These are phyloP conservation scores for Maniola jurtina DNA, from an alignment of 1,140 invertebrate species.

Conservation along the genomic window DNA sequence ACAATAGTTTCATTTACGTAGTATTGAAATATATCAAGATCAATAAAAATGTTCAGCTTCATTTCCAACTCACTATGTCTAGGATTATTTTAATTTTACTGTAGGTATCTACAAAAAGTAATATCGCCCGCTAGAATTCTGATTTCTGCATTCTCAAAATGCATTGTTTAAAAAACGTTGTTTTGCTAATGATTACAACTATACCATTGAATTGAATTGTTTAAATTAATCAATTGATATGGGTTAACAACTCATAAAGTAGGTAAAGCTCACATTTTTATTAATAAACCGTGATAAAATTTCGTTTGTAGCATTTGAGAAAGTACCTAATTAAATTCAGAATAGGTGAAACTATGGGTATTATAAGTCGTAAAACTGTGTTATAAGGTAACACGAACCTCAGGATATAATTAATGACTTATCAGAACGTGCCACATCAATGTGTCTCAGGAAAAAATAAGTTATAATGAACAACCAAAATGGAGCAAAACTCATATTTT, in stretches of 20 bases:
- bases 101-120: not conserved
- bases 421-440: not conserved
- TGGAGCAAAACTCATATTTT: not conserved
- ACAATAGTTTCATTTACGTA: not conserved
- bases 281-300: no score
- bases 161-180: no score
- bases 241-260: no score
- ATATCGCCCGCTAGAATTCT: not conserved
- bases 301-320: no score
- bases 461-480: not conserved
- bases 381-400: not conserved
- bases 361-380: no score
- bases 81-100: not conserved
- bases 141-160: not conserved
- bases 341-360: not conserved
- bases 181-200: no score
- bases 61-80: not conserved
- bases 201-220: no score
- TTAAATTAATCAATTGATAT: no score
- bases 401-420: not conserved
- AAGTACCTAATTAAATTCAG: no score
- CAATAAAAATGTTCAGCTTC: not conserved
- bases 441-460: not conserved
- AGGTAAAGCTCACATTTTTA: no score
- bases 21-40: not conserved